phyloP scores from a whole-genome alignment of 1,140 invertebrate species.

The Leptinotarsa lineolata region DNA sequence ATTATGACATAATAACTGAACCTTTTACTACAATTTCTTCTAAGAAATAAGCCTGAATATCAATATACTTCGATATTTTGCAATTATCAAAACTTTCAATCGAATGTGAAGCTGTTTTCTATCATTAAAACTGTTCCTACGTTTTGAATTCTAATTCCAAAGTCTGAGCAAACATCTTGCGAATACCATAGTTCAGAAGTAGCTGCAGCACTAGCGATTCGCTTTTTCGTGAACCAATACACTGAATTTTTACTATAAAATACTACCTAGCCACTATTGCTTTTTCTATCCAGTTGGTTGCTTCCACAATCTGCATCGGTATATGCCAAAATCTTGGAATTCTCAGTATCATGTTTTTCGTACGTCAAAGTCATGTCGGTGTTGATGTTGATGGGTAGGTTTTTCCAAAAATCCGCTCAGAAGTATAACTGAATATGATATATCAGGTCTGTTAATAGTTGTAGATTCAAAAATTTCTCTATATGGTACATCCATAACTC shows the following conservation, averaged over 20 bases:
- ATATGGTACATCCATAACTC: background rate
- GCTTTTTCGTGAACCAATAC: too few species aligned
- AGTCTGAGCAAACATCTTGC: too few species aligned
- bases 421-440: background rate
- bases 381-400: background rate
- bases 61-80: too few species aligned
- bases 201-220: too few species aligned
- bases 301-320: constrained; percentile 5
- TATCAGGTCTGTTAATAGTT: background rate
- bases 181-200: too few species aligned
- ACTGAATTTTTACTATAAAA: constrained; percentile 10
- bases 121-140: too few species aligned
- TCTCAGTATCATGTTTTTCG: background rate
- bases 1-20: too few species aligned
- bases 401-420: constrained; percentile 9
- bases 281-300: constrained; percentile 14
- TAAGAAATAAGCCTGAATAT: too few species aligned
- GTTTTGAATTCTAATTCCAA: too few species aligned
- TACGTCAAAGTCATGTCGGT: background rate
- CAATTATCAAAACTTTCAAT: too few species aligned
- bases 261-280: background rate
- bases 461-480: background rate
- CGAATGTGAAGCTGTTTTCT: too few species aligned
- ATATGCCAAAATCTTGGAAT: background rate
- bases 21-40: too few species aligned